Evolutionary conservation across 1,140 invertebrate genomes (phyloP), one percentile per base, ranked within the genome.

Genomic region (Grapholita molesta): DNA sequence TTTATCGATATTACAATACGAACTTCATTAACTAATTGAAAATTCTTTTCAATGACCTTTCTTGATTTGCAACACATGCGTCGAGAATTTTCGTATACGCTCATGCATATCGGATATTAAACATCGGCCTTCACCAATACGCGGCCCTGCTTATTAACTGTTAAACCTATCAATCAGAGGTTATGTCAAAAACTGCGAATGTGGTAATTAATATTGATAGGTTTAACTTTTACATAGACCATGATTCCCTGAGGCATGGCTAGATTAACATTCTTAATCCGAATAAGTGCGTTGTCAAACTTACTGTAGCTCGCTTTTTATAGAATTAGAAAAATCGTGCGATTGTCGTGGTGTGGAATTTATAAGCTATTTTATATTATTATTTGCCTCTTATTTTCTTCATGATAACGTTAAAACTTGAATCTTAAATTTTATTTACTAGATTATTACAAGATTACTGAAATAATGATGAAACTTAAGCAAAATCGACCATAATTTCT

Each of bases 111-210:
- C 35, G 2, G n/a, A n/a, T n/a, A n/a, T n/a, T 15, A 24, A 57
- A 9, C 6, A 15, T 57, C 24, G 53, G 53, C 53, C 53, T 57
- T 57, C 53, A 6, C 5, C 12, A 15, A 48, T 8, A 21, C 12
- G 11, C 53, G n/a, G 21, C 21, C 24, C 35, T 12, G 53, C 23
- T 28, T 57, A 57, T 57, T 57, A 57, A 57, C 5, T 28, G 23
- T 21, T 57, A 9, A 57, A 57, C 12, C 21, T 21, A 57, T 57
- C 53, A 57, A 57, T 57, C 53, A 57, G 15, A 57, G 53, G 53
- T 57, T 57, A 57, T 57, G 53, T 57, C 53, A 57, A 57, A 57
- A 57, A 28, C 21, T n/a, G 24, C 24, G 23, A 28, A 23, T 25
- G 15, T 15, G 35, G 12, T 38, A n/a, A 38, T 48, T 48, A 48